phyloP scores from a whole-genome alignment of 2,113 vertebrate species.

The Odocoileus hemionus region DNA sequence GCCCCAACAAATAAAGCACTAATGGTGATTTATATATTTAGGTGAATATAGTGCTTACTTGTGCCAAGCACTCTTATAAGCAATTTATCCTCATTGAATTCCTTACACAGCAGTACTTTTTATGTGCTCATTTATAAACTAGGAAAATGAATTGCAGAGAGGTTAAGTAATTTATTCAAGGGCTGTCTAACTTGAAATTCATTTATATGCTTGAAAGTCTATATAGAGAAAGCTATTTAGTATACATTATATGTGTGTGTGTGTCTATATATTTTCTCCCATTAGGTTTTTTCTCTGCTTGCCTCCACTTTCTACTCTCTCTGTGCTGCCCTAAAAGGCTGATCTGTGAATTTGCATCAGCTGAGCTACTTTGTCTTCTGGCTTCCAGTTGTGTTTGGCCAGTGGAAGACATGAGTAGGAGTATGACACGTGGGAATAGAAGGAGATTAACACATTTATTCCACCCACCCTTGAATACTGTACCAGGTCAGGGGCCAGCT shows the following conservation, averaged over 20 bases:
- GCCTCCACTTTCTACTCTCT: not conserved
- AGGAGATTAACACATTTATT: not conserved
- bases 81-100: not conserved
- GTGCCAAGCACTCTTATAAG: not conserved
- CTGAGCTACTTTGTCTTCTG: not conserved
- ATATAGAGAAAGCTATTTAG: not conserved
- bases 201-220: not conserved
- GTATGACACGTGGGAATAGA: not conserved
- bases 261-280: not conserved
- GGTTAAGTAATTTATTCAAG: not conserved
- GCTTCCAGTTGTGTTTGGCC: not conserved
- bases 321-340: not conserved
- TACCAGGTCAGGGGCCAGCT: not conserved
- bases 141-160: not conserved
- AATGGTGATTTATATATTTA: not conserved
- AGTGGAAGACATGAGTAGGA: not conserved
- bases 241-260: not conserved
- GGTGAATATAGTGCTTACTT: not conserved
- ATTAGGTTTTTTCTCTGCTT: not conserved
- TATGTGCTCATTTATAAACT: not conserved
- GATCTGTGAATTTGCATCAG: not conserved
- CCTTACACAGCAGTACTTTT: not conserved
- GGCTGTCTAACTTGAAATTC: not conserved
- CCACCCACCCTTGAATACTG: not conserved
- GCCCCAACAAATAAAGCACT: not conserved